Percentiles rank a stretch among this genome's conserved stretches.
Evolutionary conservation across 37 sponge, comb jelly and placozoan genomes (phyloP).

Genomic region (Aplysina aerophoba): DNA sequence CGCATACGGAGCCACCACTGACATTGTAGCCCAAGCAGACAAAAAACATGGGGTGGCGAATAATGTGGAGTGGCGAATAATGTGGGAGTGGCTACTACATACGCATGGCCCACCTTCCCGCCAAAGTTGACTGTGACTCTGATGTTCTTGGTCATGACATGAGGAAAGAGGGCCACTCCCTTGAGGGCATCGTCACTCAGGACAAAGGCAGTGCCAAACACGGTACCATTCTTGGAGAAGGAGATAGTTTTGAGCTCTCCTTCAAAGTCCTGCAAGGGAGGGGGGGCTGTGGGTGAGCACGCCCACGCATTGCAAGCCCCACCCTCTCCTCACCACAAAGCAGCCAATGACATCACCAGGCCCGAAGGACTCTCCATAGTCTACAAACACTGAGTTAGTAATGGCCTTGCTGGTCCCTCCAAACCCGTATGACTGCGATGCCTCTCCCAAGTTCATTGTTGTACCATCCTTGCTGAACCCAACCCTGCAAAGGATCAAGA

Average conservation of each 20-base stretch:
- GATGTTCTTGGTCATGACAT: slow-evolving; percentile 83
- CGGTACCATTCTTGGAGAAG: slow-evolving; percentile 88
- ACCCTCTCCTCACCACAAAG: slow-evolving; percentile 45
- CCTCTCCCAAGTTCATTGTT: slow-evolving; percentile 68
- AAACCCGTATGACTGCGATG: slow-evolving; percentile 81
- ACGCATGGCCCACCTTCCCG: slow-evolving; percentile 16
- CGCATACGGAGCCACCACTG: neutral
- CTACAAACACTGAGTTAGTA: slow-evolving; percentile 42
- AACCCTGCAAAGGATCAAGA: slow-evolving; percentile 45
- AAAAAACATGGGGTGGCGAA: too few species aligned
- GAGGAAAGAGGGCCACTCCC: slow-evolving; percentile 79
- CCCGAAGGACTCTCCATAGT: slow-evolving; percentile 80
- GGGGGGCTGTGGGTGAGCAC: neutral
- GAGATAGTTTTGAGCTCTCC: slow-evolving; percentile 62
- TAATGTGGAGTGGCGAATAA: neutral
- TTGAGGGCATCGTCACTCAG: slow-evolving; percentile 18
- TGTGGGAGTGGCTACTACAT: slow-evolving; percentile 12
- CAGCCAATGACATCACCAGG: slow-evolving; percentile 88
- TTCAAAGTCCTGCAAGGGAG: slow-evolving; percentile 65
- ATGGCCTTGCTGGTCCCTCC: slow-evolving; percentile 75
- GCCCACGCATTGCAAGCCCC: neutral
- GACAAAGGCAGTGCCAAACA: slow-evolving; percentile 61
- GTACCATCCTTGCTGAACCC: slow-evolving; percentile 78
- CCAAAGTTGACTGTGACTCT: slow-evolving; percentile 76
- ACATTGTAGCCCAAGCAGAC: too few species aligned